These are phyloP conservation scores for Cyrtorhinus lividipennis DNA, from an alignment of 1,140 invertebrate genomes.

Conservation along the genomic window DNA sequence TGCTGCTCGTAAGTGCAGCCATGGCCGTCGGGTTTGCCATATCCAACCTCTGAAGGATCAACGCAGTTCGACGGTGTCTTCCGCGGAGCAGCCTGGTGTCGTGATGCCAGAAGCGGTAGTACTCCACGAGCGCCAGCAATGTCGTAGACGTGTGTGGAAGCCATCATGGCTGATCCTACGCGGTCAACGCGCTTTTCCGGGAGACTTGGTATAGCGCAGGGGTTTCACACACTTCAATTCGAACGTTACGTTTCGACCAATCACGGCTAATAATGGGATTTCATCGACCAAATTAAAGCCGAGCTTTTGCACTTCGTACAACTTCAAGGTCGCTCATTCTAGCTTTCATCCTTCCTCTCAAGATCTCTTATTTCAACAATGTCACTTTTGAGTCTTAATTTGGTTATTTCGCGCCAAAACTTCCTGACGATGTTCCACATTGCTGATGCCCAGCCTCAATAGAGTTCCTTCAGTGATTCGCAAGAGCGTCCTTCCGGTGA, in stretches of 20 bases:
- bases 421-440: constrained; percentile 65
- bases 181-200: constrained; percentile 86
- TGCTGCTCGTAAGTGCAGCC: constrained; percentile 92
- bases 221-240: too few relatives aligned
- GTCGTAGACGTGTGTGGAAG: constrained; percentile 93
- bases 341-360: constrained; percentile 40
- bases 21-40: constrained; percentile 89
- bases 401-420: constrained; percentile 84
- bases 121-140: constrained; percentile 34
- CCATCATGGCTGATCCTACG: constrained; percentile 94
- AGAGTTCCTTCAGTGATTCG: constrained; percentile 80
- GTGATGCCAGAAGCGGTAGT: constrained; percentile 32
- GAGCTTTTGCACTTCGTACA: too few relatives aligned
- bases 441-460: constrained; percentile 63
- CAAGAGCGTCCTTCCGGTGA: constrained; percentile 66
- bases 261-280: too few relatives aligned
- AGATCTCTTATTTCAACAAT: constrained; percentile 75
- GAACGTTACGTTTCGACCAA: too few relatives aligned
- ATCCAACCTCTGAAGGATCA: constrained; percentile 94
- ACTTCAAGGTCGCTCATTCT: too few relatives aligned
- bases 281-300: too few relatives aligned
- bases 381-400: constrained; percentile 76
- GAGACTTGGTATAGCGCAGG: constrained; percentile 82
- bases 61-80: constrained; percentile 77
- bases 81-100: neutral